A percentile compares a stretch with the other conserved stretches of the same genome.
Conservation (phyloP, 2,113 vertebrate species). For the Onychostoma macrolepis region DNA sequence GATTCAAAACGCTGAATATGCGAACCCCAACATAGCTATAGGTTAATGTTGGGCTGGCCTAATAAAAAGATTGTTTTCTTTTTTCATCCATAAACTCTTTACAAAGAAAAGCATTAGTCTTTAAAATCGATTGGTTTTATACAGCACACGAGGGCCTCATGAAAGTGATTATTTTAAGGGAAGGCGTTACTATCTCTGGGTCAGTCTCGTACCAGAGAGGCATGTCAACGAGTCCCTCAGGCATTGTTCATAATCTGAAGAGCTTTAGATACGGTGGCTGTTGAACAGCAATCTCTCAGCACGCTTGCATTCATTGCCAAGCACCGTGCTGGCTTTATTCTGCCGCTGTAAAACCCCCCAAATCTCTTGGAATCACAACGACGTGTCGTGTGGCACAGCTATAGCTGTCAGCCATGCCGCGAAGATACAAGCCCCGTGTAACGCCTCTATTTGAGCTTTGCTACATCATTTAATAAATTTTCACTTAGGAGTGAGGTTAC, state of each 20-base stretch:
- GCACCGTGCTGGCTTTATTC: background rate
- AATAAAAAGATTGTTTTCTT: background rate
- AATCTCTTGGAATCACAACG: conserved; percentile 44
- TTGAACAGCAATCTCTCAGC: conserved; percentile 53
- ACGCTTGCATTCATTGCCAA: conserved; percentile 45
- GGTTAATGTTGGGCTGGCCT: background rate
- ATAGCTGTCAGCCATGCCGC: conserved; percentile 34
- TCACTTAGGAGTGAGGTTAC: background rate
- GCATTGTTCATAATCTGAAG: conserved; percentile 69
- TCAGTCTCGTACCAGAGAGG: conserved; percentile 52
- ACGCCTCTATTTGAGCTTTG: background rate
- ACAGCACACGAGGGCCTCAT: background rate
- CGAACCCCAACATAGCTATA: background rate
- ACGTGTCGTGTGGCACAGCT: conserved; percentile 22
- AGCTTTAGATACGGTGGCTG: conserved; percentile 67
- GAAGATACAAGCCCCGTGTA: background rate
- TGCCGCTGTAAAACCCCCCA: conserved; percentile 11
- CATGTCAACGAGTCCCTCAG: conserved; percentile 63
- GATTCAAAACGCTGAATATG: background rate
- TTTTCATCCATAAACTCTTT: background rate
- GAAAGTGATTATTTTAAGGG: conserved; percentile 35
- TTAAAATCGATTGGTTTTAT: background rate
- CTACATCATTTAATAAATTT: background rate
- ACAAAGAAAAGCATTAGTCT: background rate
- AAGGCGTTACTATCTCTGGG: conserved; percentile 60